Percentiles rank a stretch among this genome's conserved stretches.
Conservation (phyloP, 1,140 invertebrate genomes). For the Hydropsyche tenuis region DNA sequence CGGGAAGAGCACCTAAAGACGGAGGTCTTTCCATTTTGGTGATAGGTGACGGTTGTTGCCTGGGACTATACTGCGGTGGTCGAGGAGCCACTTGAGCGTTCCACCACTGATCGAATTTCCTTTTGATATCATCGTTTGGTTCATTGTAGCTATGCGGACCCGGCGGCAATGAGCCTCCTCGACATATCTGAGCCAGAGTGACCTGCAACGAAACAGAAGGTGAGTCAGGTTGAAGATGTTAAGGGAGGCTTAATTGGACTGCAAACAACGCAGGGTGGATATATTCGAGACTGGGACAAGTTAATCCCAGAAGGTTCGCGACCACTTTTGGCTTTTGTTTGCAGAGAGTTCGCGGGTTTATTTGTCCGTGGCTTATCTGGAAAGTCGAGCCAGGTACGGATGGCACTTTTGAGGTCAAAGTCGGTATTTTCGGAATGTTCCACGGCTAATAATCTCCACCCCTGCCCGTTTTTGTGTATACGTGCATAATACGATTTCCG, state of each 20-base stretch:
- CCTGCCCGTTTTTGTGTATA: not conserved
- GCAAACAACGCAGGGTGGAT: constrained; percentile 5
- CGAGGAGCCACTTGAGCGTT: constrained; percentile 69
- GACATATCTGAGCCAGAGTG: constrained; percentile 77
- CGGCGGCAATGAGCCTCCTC: constrained; percentile 66
- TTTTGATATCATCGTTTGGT: constrained; percentile 74
- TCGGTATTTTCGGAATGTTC: constrained; percentile 4
- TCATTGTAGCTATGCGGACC: constrained; percentile 67
- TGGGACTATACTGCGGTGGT: constrained; percentile 65
- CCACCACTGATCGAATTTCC: constrained; percentile 82
- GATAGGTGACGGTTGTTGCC: constrained; percentile 62
- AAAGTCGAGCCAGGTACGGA: constrained; percentile 23
- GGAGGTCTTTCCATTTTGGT: constrained; percentile 60
- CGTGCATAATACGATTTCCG: constrained; percentile 4
- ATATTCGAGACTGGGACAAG: constrained; percentile 40
- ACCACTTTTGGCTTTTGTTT: constrained; percentile 27
- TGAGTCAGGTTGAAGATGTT: constrained; percentile 22
- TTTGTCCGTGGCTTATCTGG: constrained; percentile 27
- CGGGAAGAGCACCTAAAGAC: constrained; percentile 57
- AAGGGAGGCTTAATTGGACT: constrained; percentile 34
- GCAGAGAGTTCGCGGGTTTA: constrained; percentile 1
- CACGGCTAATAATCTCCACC: constrained; percentile 1
- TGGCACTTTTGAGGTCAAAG: constrained; percentile 12
- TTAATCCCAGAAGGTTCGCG: constrained; percentile 38
- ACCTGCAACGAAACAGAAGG: constrained; percentile 65